Percentiles rank a stretch among this genome's conserved stretches.
These are phyloP conservation scores for Terrapene triunguis DNA, from an alignment of 2,113 vertebrate genomes.

Conservation along the genomic window DNA sequence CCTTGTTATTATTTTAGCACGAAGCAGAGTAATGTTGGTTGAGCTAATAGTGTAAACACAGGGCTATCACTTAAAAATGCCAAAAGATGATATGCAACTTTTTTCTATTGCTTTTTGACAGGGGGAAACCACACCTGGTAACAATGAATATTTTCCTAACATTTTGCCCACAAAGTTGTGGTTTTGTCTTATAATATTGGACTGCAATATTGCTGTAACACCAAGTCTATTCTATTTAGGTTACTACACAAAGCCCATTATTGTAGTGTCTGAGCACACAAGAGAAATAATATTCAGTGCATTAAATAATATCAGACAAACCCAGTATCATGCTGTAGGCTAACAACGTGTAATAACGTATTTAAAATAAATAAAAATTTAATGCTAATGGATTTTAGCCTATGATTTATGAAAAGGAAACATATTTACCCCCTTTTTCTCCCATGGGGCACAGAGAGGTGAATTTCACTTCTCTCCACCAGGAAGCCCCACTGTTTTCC, in stretches of 20 bases:
- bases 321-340: slow-evolving; percentile 2
- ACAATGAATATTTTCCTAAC: slow-evolving; percentile 27
- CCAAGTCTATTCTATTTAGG: slow-evolving; percentile 17
- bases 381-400: slow-evolving; percentile 38
- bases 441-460: not conserved
- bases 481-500: not conserved
- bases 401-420: slow-evolving; percentile 17
- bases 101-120: slow-evolving; percentile 49
- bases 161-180: slow-evolving; percentile 42
- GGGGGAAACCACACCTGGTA: slow-evolving; percentile 29
- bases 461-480: not conserved
- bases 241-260: slow-evolving; percentile 37
- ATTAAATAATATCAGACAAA: slow-evolving; percentile 49
- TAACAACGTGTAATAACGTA: slow-evolving; percentile 24
- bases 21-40: slow-evolving; percentile 64
- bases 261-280: not conserved
- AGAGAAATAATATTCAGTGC: slow-evolving; percentile 19
- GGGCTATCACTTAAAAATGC: slow-evolving; percentile 59
- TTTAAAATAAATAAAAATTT: slow-evolving; percentile 25
- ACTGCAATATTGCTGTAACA: slow-evolving; percentile 46
- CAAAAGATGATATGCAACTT: slow-evolving; percentile 42
- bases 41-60: slow-evolving; percentile 69
- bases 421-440: not conserved
- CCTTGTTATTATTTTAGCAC: slow-evolving; percentile 69
- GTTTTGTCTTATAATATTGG: not conserved